These are phyloP conservation scores for Pelecanoides urinatrix DNA, from an alignment of 2,113 vertebrate genomes.

Conservation along the genomic window DNA sequence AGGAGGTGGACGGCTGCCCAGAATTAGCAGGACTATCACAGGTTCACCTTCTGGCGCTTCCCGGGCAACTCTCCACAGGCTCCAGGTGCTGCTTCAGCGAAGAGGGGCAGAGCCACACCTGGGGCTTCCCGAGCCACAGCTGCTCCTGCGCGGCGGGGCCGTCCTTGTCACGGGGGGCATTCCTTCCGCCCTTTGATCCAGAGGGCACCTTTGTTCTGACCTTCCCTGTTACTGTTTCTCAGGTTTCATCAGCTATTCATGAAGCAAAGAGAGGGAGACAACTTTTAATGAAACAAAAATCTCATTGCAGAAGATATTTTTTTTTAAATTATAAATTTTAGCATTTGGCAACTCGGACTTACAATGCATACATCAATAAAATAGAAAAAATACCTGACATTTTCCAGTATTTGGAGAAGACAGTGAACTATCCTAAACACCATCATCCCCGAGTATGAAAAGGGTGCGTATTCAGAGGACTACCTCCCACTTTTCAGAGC, in stretches of 20 bases:
- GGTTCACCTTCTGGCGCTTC: not conserved
- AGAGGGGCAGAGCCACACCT: not conserved
- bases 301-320: accelerated
- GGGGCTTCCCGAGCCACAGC: constrained; percentile 75
- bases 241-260: constrained; percentile 76
- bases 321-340: not conserved
- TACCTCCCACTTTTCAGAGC: not conserved
- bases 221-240: constrained; percentile 86
- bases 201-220: constrained; percentile 76
- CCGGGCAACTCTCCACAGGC: accelerated
- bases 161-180: constrained; percentile 47
- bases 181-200: constrained; percentile 74
- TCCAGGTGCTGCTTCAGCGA: not conserved
- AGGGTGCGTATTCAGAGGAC: too few species aligned
- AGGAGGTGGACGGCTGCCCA: not conserved
- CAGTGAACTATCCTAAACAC: not conserved
- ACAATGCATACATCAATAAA: not conserved
- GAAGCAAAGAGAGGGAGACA: not conserved
- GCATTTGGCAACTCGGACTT: not conserved
- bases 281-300: too few species aligned
- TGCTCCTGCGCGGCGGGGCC: constrained; percentile 76
- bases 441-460: not conserved
- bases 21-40: not conserved
- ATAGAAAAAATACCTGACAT: too few species aligned
- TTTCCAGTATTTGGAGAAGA: not conserved